These are phyloP conservation scores for Trematocara nigrifrons DNA, from an alignment of 2,113 vertebrate genomes.

Conservation along the genomic window DNA sequence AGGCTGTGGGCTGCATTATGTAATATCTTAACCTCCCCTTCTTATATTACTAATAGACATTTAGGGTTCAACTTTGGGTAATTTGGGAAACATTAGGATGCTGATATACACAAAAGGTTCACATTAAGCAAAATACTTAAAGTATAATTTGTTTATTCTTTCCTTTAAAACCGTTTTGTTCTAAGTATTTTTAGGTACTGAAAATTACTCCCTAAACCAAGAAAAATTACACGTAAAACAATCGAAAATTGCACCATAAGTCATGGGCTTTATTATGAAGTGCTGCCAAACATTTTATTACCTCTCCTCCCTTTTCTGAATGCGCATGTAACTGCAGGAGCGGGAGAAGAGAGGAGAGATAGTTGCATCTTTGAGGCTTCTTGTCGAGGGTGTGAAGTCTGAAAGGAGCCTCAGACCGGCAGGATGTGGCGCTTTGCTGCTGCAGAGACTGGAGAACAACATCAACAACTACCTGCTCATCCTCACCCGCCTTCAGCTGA, in stretches of 20 bases:
- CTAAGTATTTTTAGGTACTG: background rate
- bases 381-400: constrained; percentile 41
- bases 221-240: background rate
- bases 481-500: constrained; percentile 54
- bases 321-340: constrained; percentile 27
- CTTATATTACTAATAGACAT: background rate
- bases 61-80: background rate
- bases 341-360: constrained; percentile 61
- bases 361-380: constrained; percentile 48
- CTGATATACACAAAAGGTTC: background rate
- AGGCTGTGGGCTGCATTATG: background rate
- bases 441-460: constrained; percentile 58
- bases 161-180: background rate
- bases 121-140: background rate
- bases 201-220: background rate
- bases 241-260: background rate
- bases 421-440: constrained; percentile 36
- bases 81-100: background rate
- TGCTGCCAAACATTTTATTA: background rate
- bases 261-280: background rate
- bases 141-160: background rate
- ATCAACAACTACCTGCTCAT: constrained; percentile 65
- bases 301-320: background rate
- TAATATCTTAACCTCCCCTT: background rate
- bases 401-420: constrained; percentile 11